These are phyloP conservation scores for Galleria mellonella DNA, from an alignment of 1,140 invertebrate species.

Conservation along the genomic window DNA sequence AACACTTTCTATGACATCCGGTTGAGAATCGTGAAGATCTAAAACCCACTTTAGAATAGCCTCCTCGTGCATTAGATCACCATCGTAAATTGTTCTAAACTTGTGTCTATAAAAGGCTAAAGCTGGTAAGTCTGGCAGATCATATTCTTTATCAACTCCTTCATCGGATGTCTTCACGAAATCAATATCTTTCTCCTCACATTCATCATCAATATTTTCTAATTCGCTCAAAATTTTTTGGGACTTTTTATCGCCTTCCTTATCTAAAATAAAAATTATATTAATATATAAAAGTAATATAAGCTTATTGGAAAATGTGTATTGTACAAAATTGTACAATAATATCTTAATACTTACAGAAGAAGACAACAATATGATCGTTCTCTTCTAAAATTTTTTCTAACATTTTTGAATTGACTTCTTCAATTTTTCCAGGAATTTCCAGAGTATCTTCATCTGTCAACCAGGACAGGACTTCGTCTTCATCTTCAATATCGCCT, in stretches of 20 bases:
- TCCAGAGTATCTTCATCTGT: constrained; percentile 94
- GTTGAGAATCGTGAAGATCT: constrained; percentile 86
- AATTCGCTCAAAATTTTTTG: constrained; percentile 92
- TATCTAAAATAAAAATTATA: constrained; percentile 75
- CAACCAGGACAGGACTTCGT: constrained; percentile 92
- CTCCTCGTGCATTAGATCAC: constrained; percentile 94
- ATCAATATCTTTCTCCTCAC: constrained; percentile 93
- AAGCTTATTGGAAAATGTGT: not conserved
- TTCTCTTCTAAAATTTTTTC: constrained; percentile 92
- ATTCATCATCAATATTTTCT: constrained; percentile 96
- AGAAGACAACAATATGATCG: constrained; percentile 92
- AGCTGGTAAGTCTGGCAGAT: constrained; percentile 86
- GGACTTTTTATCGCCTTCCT: constrained; percentile 92
- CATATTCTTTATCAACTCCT: constrained; percentile 91
- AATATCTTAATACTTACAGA: constrained; percentile 82
- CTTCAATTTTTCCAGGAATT: constrained; percentile 94
- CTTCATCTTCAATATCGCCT: constrained; percentile 92
- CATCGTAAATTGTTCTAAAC: constrained; percentile 90
- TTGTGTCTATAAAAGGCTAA: constrained; percentile 93
- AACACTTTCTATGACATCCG: constrained; percentile 94
- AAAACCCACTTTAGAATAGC: constrained; percentile 93
- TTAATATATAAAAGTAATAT: not conserved
- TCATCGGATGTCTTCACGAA: constrained; percentile 96
- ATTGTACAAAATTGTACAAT: not conserved
- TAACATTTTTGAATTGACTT: constrained; percentile 93